A percentile compares a stretch with the other conserved stretches of the same genome.
These are phyloP conservation scores for Synergus japonicus DNA, from an alignment of 2,888 invertebrate species.

Conservation along the genomic window DNA sequence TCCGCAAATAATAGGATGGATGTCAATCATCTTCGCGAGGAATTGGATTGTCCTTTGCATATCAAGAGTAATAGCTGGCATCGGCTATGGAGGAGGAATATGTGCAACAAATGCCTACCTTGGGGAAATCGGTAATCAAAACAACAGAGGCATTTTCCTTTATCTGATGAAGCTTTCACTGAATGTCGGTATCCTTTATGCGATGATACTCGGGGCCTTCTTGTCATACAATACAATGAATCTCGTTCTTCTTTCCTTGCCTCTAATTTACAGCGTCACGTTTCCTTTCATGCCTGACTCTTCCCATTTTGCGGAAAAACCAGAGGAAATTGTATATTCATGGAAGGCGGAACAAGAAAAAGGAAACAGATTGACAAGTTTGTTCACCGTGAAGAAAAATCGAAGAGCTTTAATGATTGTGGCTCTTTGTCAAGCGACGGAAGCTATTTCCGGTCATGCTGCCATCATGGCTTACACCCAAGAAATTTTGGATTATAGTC, in stretches of 20 bases:
- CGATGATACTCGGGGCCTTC: too few species aligned
- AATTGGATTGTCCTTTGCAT: too few species aligned
- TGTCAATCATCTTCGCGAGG: too few species aligned
- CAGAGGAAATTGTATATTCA: slow-evolving; percentile 77
- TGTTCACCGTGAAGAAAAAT: slow-evolving; percentile 64
- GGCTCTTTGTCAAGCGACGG: too few species aligned
- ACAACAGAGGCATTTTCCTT: slow-evolving; percentile 76
- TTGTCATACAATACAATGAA: too few species aligned
- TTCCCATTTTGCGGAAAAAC: slow-evolving; percentile 81
- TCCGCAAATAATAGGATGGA: slow-evolving; percentile 62
- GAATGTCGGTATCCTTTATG: slow-evolving; percentile 65
- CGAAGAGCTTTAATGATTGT: slow-evolving; percentile 81
- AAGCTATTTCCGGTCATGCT: too few species aligned
- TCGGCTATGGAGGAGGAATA: slow-evolving; percentile 76
- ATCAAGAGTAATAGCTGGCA: too few species aligned
- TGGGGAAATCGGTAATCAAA: too few species aligned
- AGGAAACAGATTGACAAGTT: neutral
- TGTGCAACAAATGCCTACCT: slow-evolving; percentile 79
- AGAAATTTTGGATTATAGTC: too few species aligned
- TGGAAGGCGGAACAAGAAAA: slow-evolving; percentile 47
- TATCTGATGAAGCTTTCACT: slow-evolving; percentile 79
- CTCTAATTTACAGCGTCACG: slow-evolving; percentile 77
- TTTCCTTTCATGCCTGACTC: slow-evolving; percentile 84
- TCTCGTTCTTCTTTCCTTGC: too few species aligned
- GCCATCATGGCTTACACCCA: too few species aligned